Evolutionary conservation across 2,888 invertebrate species (phyloP).

Genomic region (Tachina lurida): DNA sequence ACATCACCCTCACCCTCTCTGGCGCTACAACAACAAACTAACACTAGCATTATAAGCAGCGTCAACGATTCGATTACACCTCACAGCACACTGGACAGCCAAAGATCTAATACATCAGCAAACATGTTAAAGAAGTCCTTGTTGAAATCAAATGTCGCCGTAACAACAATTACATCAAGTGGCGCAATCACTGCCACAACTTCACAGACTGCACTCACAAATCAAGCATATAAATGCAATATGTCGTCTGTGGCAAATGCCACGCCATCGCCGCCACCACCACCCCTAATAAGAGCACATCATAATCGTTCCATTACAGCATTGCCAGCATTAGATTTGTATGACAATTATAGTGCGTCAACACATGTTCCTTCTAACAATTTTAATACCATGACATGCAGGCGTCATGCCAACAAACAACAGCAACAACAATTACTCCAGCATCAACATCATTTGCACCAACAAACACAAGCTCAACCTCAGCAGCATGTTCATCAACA

Average conservation of each 20-base stretch:
- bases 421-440: conserved; percentile 21
- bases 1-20: conserved; percentile 45
- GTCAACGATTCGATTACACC: conserved; percentile 55
- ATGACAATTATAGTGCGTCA: conserved; percentile 76
- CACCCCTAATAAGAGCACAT: conserved; percentile 72
- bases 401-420: conserved; percentile 72
- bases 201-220: conserved; percentile 37
- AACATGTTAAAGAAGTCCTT: conserved; percentile 73
- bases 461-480: conserved; percentile 29
- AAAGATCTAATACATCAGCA: conserved; percentile 43
- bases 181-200: conserved; percentile 32
- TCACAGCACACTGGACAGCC: conserved; percentile 66
- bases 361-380: conserved; percentile 73
- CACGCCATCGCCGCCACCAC: conserved; percentile 73
- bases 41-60: neutral
- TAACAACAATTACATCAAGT: conserved; percentile 50
- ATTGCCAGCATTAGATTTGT: conserved; percentile 76
- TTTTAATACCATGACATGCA: conserved; percentile 72
- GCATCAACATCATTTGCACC: conserved; percentile 27
- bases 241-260: conserved; percentile 61
- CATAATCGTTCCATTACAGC: conserved; percentile 75
- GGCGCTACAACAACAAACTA: conserved; percentile 18
- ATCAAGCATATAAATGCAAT: conserved; percentile 50
- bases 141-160: conserved; percentile 59
- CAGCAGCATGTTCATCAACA: conserved; percentile 54